phyloP scores from a whole-genome alignment of 2,113 vertebrate species.

The Tyrannus savana region DNA sequence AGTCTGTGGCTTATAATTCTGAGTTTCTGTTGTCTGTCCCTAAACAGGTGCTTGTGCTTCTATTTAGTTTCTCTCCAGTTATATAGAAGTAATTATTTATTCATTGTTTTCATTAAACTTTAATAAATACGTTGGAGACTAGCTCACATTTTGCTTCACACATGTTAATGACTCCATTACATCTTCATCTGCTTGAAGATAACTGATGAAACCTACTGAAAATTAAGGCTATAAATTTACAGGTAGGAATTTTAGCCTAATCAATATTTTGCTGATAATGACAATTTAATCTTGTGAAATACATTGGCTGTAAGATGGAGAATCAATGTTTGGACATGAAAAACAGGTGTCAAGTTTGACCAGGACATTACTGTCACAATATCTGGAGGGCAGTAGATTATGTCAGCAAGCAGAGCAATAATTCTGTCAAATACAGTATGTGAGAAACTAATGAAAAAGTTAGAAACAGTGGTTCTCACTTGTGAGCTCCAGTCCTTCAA shows the following conservation, averaged over 20 bases:
- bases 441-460: slow-evolving; percentile 57
- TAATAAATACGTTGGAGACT: neutral
- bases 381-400: slow-evolving; percentile 42
- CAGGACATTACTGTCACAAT: slow-evolving; percentile 47
- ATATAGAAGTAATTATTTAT: neutral
- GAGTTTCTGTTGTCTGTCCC: neutral
- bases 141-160: slow-evolving; percentile 49
- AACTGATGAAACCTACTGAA: slow-evolving; percentile 66
- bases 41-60: neutral
- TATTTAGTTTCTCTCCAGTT: neutral
- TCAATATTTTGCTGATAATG: slow-evolving; percentile 77
- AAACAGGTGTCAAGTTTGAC: slow-evolving; percentile 70
- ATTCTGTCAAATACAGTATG: slow-evolving; percentile 59
- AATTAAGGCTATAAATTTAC: slow-evolving; percentile 77
- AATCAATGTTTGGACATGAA: slow-evolving; percentile 75
- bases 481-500: neutral
- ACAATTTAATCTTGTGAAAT: slow-evolving; percentile 71
- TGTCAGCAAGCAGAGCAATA: slow-evolving; percentile 56
- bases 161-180: slow-evolving; percentile 49
- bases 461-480: neutral
- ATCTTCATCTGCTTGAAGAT: slow-evolving; percentile 61
- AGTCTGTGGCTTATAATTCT: neutral
- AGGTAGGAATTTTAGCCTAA: slow-evolving; percentile 68
- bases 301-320: slow-evolving; percentile 48
- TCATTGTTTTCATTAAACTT: slow-evolving; percentile 23